A percentile compares a stretch with the other conserved stretches of the same genome.
Conservation (phyloP, 1,140 invertebrate genomes). For the Drosophila busckii region DNA sequence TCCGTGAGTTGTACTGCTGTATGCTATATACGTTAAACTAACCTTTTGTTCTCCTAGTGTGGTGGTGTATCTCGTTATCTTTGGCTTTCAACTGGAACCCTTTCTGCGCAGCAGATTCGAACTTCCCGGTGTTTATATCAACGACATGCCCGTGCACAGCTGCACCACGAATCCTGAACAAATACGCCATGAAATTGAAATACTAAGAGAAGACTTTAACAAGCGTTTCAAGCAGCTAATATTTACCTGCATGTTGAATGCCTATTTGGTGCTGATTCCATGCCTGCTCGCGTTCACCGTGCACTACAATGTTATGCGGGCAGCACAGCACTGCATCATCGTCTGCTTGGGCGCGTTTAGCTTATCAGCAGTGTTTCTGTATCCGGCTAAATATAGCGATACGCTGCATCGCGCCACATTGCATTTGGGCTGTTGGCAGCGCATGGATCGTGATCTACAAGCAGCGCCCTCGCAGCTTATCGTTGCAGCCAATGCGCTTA, state of each 20-base stretch:
- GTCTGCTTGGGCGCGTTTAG: constrained; percentile 91
- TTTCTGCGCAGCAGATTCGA: constrained; percentile 84
- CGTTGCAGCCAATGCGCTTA: constrained; percentile 46
- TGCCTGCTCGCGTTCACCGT: constrained; percentile 92
- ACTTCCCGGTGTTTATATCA: constrained; percentile 73
- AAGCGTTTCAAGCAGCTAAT: constrained; percentile 91
- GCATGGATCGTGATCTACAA: constrained; percentile 79
- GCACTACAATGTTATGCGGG: constrained; percentile 92
- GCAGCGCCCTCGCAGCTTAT: constrained; percentile 37
- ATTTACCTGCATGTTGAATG: constrained; percentile 92
- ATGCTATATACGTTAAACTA: too few species aligned
- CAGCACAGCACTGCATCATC: constrained; percentile 89
- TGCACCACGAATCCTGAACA: constrained; percentile 85
- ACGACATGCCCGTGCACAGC: constrained; percentile 82
- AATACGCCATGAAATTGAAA: constrained; percentile 91
- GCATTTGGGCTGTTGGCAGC: constrained; percentile 93
- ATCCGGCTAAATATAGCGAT: constrained; percentile 88
- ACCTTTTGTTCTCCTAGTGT: constrained; percentile 69
- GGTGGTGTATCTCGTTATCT: constrained; percentile 91
- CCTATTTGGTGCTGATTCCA: constrained; percentile 94
- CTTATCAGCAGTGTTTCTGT: constrained; percentile 88
- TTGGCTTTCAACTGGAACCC: constrained; percentile 86
- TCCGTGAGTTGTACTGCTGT: constrained; percentile 85
- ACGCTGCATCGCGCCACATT: constrained; percentile 91
- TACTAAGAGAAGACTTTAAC: constrained; percentile 92